Percentiles rank a stretch among this genome's conserved stretches.
These are phyloP conservation scores for Meriones unguiculatus DNA, from an alignment of 2,113 vertebrate species.

Conservation along the genomic window DNA sequence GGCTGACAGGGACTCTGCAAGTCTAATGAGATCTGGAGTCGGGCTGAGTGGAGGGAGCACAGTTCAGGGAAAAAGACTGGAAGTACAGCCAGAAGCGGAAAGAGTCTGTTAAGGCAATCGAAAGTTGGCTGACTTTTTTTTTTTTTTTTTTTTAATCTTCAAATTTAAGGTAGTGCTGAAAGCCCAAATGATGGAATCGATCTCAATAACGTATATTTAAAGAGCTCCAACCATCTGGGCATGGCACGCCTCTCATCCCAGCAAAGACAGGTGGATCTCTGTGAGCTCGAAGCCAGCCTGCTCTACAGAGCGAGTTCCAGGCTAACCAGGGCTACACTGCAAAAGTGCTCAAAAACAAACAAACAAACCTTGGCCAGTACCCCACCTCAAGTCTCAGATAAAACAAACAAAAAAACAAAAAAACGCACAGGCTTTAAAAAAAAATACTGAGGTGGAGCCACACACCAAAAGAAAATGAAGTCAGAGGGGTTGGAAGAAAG, in stretches of 20 bases:
- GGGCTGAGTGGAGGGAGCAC: neutral
- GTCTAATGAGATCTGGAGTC: neutral
- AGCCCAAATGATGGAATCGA: neutral
- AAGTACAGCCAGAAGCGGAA: too few species aligned
- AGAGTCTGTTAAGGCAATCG: neutral
- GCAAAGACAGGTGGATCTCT: neutral
- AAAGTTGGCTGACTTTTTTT: neutral
- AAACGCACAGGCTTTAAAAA: neutral
- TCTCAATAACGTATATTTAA: neutral
- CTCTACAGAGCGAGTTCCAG: neutral
- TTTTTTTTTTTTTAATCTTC: neutral
- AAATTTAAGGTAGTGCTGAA: neutral
- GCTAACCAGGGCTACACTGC: neutral
- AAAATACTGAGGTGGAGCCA: neutral
- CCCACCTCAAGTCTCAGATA: too few species aligned
- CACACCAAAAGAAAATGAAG: neutral
- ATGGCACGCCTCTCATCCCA: neutral
- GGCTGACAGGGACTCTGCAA: neutral
- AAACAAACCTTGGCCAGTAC: too few species aligned
- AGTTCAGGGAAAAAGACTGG: neutral
- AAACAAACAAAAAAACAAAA: neutral
- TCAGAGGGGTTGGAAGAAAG: neutral
- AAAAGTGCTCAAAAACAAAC: neutral
- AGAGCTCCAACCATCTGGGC: neutral
- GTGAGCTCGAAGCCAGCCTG: neutral